These are phyloP conservation scores for Drosophila barbarae DNA, from an alignment of 2,888 invertebrate genomes.

Conservation along the genomic window DNA sequence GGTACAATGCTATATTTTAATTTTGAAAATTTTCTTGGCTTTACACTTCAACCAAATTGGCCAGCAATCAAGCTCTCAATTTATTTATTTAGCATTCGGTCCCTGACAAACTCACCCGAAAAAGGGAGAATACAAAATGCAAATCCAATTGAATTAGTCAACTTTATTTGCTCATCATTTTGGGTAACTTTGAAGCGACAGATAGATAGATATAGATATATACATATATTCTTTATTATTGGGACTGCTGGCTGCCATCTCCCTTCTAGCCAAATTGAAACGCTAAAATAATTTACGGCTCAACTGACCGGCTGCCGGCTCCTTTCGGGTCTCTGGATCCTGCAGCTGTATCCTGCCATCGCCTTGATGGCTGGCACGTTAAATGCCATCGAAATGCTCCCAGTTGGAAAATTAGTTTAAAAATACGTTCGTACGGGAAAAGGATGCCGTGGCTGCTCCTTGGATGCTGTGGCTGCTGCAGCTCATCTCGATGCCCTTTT, in stretches of 20 bases:
- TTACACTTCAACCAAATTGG: neutral
- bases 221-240: constrained; percentile 25
- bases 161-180: constrained; percentile 31
- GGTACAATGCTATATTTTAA: too few relatives aligned
- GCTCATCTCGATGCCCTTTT: constrained; percentile 10
- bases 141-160: constrained; percentile 42
- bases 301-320: constrained; percentile 36
- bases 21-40: too few relatives aligned
- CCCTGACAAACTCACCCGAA: neutral
- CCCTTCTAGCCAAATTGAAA: constrained; percentile 61
- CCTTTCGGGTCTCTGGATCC: constrained; percentile 14
- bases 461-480: constrained; percentile 12
- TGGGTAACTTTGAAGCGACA: constrained; percentile 24
- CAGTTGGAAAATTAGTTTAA: constrained; percentile 75
- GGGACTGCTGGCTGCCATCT: constrained; percentile 9
- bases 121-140: constrained; percentile 8
- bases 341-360: constrained; percentile 27
- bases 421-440: constrained; percentile 54
- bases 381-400: constrained; percentile 64
- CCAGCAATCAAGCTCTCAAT: neutral
- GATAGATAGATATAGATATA: constrained; percentile 16
- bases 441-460: neutral
- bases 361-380: constrained; percentile 49
- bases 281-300: constrained; percentile 72
- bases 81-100: constrained; percentile 4